A percentile compares a stretch with the other conserved stretches of the same genome.
phyloP scores from a whole-genome alignment of 2,113 vertebrate species.

The Psittacula cyanocephala region DNA sequence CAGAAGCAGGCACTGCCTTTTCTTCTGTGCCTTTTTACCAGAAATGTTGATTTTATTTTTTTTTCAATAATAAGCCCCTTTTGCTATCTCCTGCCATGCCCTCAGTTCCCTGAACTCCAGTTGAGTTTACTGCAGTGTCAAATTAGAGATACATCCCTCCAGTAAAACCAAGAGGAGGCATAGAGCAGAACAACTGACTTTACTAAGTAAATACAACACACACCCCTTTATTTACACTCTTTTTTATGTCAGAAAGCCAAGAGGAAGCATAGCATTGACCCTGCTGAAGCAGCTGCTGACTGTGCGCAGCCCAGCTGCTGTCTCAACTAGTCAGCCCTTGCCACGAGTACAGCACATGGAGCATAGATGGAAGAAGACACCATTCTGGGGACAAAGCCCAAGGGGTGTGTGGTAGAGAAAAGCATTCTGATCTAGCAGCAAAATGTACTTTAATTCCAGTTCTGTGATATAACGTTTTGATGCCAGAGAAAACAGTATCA shows the following conservation, averaged over 20 bases:
- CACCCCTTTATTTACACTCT: not conserved
- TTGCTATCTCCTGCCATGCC: not conserved
- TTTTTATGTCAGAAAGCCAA: not conserved
- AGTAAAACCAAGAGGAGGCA: not conserved
- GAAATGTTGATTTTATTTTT: not conserved
- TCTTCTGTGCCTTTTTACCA: not conserved
- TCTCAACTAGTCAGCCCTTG: not conserved
- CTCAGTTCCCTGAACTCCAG: not conserved
- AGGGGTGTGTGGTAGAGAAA: not conserved
- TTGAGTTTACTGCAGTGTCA: not conserved
- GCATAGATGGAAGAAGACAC: not conserved
- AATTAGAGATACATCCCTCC: not conserved
- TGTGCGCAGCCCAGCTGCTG: not conserved
- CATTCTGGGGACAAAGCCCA: not conserved
- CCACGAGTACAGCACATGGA: not conserved
- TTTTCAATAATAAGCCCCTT: not conserved
- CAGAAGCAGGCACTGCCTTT: not conserved
- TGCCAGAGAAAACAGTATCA: not conserved
- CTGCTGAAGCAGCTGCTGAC: not conserved
- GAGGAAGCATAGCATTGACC: not conserved
- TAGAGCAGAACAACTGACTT: not conserved
- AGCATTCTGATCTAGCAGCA: conserved; percentile 6
- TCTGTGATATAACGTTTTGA: not conserved
- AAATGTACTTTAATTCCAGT: not conserved
- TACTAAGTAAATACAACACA: not conserved